Conservation (phyloP, 2,888 invertebrate species). For the Unio delphinus region DNA sequence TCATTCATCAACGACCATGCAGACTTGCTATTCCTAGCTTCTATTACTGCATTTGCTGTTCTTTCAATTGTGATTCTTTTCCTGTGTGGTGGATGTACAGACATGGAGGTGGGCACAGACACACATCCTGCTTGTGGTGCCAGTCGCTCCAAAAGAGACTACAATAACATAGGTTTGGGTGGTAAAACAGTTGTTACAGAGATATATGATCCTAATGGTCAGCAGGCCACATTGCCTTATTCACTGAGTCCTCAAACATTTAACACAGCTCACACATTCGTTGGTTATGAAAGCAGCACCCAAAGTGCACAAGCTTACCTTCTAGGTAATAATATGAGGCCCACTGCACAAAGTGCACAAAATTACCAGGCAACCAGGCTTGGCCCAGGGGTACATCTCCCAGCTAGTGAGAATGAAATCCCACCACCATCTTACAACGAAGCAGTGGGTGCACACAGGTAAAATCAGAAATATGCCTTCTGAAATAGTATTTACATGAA, state of each 20-base stretch:
- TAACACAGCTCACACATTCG: slow-evolving; percentile 10
- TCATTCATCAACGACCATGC: no score
- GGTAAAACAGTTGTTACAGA: slow-evolving; percentile 2
- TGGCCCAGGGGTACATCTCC: slow-evolving; percentile 9
- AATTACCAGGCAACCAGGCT: slow-evolving; percentile 1
- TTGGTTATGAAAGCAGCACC: not conserved
- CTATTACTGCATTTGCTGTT: slow-evolving; percentile 1
- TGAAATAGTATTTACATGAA: no score
- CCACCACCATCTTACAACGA: slow-evolving; percentile 18
- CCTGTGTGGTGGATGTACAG: slow-evolving; percentile 19
- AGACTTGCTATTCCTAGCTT: no score
- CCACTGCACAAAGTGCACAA: not conserved
- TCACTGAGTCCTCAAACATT: slow-evolving; percentile 10
- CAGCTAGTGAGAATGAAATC: slow-evolving; percentile 6
- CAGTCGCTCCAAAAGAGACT: not conserved
- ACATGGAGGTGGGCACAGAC: slow-evolving; percentile 14
- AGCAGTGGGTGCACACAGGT: not conserved
- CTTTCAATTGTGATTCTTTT: slow-evolving; percentile 2
- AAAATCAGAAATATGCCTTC: no score
- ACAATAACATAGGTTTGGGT: not conserved
- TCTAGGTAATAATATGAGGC: slow-evolving; percentile 3
- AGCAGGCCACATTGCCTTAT: slow-evolving; percentile 7
- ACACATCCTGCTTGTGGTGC: slow-evolving; percentile 11
- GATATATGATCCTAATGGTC: not conserved
- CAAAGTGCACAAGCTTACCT: slow-evolving; percentile 1